Conservation (phyloP, 2,888 invertebrate species). For the Noctua janthina region DNA sequence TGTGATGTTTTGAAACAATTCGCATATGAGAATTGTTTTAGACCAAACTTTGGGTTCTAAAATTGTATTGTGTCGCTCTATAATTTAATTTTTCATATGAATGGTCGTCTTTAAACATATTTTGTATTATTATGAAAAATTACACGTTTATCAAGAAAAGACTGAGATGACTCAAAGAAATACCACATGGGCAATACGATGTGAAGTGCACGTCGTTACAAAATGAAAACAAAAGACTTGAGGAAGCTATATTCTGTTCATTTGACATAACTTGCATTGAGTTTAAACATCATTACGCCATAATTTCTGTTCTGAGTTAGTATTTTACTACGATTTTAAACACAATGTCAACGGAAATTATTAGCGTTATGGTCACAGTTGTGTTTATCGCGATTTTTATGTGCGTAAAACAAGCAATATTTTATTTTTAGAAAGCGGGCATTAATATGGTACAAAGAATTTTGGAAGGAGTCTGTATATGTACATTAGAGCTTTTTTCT, state of each 20-base stretch:
- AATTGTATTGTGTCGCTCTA: not conserved
- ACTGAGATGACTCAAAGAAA: not conserved
- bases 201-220: not conserved
- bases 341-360: not conserved
- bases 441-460: not conserved
- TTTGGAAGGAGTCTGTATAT: not conserved
- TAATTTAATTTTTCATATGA: not conserved
- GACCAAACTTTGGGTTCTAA: conserved; percentile 4
- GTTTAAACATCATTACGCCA: conserved; percentile 17
- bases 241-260: not conserved
- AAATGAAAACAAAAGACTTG: not conserved
- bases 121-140: not conserved
- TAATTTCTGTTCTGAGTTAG: not conserved
- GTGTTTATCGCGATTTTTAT: not conserved
- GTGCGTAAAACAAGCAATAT: not conserved
- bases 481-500: not conserved
- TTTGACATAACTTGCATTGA: not conserved
- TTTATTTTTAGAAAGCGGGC: not conserved
- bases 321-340: not conserved
- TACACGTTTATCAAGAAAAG: not conserved
- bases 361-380: not conserved
- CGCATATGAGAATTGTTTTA: conserved; percentile 32
- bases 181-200: not conserved
- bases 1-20: conserved; percentile 42
- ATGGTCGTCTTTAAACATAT: not conserved